phyloP scores from a whole-genome alignment of 2,888 invertebrate genomes.

The Punctoribates punctum region DNA sequence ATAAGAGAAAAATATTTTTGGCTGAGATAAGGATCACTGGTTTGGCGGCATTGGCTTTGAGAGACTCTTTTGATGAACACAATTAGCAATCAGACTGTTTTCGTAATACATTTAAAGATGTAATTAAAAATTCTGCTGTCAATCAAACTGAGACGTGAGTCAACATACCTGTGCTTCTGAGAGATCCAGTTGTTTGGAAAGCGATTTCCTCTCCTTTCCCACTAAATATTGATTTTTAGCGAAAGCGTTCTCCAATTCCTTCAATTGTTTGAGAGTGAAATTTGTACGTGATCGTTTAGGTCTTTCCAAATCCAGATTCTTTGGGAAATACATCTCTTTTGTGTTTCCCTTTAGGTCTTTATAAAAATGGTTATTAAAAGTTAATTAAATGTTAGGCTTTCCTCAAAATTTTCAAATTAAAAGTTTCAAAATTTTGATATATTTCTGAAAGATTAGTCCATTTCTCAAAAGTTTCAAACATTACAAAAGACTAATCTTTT shows the following conservation, averaged over 20 bases:
- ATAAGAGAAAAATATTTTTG: neutral
- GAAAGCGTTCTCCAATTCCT: slow-evolving; percentile 12
- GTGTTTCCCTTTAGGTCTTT: slow-evolving; percentile 2
- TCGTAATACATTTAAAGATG: neutral
- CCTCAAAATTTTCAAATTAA: too few relatives aligned
- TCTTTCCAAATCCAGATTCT: slow-evolving; percentile 21
- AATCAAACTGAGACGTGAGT: neutral
- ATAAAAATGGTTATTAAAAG: neutral
- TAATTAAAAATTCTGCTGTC: slow-evolving; percentile 1
- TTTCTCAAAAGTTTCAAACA: too few relatives aligned
- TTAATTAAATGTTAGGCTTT: neutral
- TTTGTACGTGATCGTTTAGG: slow-evolving; percentile 27
- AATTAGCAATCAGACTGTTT: slow-evolving; percentile 12
- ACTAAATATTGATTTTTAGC: slow-evolving; percentile 32
- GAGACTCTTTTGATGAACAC: neutral
- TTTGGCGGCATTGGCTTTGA: slow-evolving; percentile 9
- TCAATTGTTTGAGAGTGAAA: slow-evolving; percentile 19
- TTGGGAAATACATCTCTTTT: slow-evolving; percentile 33
- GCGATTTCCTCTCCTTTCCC: slow-evolving; percentile 11
- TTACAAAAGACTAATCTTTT: too few relatives aligned
- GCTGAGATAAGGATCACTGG: neutral
- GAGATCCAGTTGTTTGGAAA: slow-evolving; percentile 13
- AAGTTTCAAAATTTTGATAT: too few relatives aligned
- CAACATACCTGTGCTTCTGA: slow-evolving; percentile 28
- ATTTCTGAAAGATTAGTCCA: too few relatives aligned